Evolutionary conservation across 1,140 invertebrate species (phyloP), one percentile per base, ranked within the genome.

Genomic region (Zeugodacus cucurbitae): DNA sequence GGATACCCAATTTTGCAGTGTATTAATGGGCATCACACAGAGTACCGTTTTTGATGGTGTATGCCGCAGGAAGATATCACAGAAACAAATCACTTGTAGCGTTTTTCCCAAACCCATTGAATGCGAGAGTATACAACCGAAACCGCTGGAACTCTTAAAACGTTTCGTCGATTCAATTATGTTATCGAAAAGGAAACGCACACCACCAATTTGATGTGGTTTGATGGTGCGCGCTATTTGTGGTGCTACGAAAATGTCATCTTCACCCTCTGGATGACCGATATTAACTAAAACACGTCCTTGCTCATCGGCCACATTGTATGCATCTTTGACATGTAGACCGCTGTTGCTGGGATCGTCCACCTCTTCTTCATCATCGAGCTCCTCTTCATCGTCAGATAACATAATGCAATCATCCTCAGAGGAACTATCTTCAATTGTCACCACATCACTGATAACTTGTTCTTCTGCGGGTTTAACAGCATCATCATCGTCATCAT

Each of bases 21-120:
- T 99, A 94, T 99, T 99, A 87, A 99, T 99, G 1, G 99, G 99
- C 95, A 99, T 99, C 89, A 99, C 99, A 91, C 98, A 98, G 11
- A 99, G 94, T 5, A 99, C 98, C 54, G 96, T 97, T 91, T 96
- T 97, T 8, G 97, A 97, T n/a, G 95, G 95, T 0, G 98, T 99
- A 91, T 98, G 96, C 86, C 98, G 95, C 90, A 99, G 95, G 94
- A 99, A 99, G 89, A 99, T 97, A 94, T 99, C 98, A 92, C 97
- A 97, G 94, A 99, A 99, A 89, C 97, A 97, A 44, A 99, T 97
- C 70, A 99, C 97, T 94, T 99, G 99, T 64, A 99, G 95, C 0
- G 99, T 99, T 94, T 99, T 99, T n/a, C 99, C 99, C 26, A 99
- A 94, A 2, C 99, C 99, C 99, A 99, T 99, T 32, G 98, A 99